phyloP scores from a whole-genome alignment of 1,140 invertebrate species.

The Gyrodactylus bullatarudis region DNA sequence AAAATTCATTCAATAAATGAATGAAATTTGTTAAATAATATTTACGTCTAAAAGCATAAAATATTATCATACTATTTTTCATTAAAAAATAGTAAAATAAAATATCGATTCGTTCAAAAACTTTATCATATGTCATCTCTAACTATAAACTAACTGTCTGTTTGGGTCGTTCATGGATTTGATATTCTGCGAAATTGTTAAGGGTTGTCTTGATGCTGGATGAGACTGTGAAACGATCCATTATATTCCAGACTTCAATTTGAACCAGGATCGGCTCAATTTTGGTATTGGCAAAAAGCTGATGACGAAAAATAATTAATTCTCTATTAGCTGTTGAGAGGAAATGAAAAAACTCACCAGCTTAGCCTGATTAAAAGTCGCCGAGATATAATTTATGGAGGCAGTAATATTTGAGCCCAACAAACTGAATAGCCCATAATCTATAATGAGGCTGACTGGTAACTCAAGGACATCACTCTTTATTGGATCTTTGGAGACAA shows the following conservation, averaged over 20 bases:
- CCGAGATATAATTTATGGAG: neutral
- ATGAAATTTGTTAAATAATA: too few species aligned
- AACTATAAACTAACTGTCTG: neutral
- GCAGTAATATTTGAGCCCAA: neutral
- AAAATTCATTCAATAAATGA: too few species aligned
- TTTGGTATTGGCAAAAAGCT: neutral
- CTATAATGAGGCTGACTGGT: neutral
- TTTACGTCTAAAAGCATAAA: too few species aligned
- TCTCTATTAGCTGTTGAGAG: too few species aligned
- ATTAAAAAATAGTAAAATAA: too few species aligned
- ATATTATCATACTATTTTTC: too few species aligned
- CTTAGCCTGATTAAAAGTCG: neutral
- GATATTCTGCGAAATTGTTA: slow-evolving; percentile 1
- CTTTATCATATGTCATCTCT: too few species aligned
- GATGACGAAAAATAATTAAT: too few species aligned
- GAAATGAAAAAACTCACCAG: too few species aligned
- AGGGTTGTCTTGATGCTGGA: slow-evolving; percentile 3
- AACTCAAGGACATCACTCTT: neutral
- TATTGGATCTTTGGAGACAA: neutral
- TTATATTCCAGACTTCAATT: slow-evolving; percentile 1
- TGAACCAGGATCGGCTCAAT: neutral
- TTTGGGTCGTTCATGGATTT: neutral
- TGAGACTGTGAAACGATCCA: neutral
- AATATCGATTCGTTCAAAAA: too few species aligned
- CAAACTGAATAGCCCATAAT: neutral